Base-by-base conservation (phyloP, 2,888 invertebrate species). In the Hedychridium roseum region DNA sequence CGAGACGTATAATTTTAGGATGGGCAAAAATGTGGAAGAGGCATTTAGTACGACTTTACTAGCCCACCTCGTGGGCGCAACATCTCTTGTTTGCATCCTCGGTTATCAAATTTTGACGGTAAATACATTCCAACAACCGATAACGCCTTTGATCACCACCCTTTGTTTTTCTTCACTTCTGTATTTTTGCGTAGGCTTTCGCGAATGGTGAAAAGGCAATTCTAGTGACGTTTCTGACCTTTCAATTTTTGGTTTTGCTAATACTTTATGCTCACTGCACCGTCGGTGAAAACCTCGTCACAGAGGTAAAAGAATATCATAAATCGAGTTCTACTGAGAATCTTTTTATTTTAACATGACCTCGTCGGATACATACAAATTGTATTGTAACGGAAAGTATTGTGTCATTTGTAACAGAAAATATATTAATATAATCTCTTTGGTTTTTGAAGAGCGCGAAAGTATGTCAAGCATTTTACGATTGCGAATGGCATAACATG, bases 391-490 rank as follows among this genome's bases (percentile, higher is more conserved):
- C 3, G 0, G 12, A 1, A 1, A 14, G 9, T 6, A 7, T 28
- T 11, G 2, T n/a, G 9, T 1, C 2, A 2, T 3, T 4, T 18
- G 9, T 26, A 16, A 1, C 11, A 1, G 7, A 4, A 18, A 16
- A 5, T 15, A 6, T 17, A 11, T 42, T 12, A 9, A 2, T 45
- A 35, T n/a, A 3, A 7, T 9, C 3, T 35, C 12, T 9, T n/a
- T n/a, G n/a, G n/a, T 18, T 43, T 15, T 74, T 65, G 14, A 66
- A 85, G 85, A 84, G 84, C 47, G 66, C 68, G 27, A 79, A 79
- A 41, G 75, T 85, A 1, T 73, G 76, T 1, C 76, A 81, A 38
- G 84, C 84, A 2, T 83, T 82, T n/a, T 84, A 81, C 50, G 79
- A 82, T 49, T 79, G 82, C 1, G 76, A 82, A 1, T 84, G 84